Base-by-base conservation (phyloP, 2,797 vertebrate species). In the Pangasius krempfi region DNA sequence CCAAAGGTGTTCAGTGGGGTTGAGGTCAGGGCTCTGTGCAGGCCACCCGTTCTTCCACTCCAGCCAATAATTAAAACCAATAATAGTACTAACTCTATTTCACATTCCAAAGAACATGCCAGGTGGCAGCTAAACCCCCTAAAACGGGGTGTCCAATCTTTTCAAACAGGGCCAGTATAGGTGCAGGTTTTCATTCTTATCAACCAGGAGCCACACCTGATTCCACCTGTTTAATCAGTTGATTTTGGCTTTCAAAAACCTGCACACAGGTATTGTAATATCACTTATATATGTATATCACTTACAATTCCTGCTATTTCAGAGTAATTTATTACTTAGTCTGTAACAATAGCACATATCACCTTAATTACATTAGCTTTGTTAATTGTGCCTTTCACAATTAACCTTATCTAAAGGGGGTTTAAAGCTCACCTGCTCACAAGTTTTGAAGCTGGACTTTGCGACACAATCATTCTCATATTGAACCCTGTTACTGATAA, bases 401-500 rank as follows among this genome's bases (percentile, higher is more conserved):
- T 50, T 6, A 76, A 47, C 13, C 44, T n/a, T 27, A 76, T 14
- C 10, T 47, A 47, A 50, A 76, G 44, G 22, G 12, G 10, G 25
- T 14, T 25, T 75, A 47, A 75, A 9, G 37, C 20, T 47, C 20
- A 75, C 16, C 16, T 70, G 33, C 68, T 37, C 7, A 70, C 33
- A 70, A 20, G 30, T 70, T 20, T 37, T 70, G 16, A 76, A 76
- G 12, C 2, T 72, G 12, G 4, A 76, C n/a, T 25, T 14, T 47
- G 47, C 52, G 27, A 78, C 16, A 20, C 20, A 22, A 25, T 44
- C 37, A 50, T 56, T 56, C 18, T 56, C 54, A 56, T 16, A 56
- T 56, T n/a, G 58, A 60, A 60, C 20, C 54, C 86, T 83, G 56
- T 44, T 25, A 81, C 84, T 33, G 58, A 81, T 75, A 12, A 73